Evolutionary conservation across 2,113 vertebrate species (phyloP), one percentile per base, ranked within the genome.

Genomic region (Gallinago media): DNA sequence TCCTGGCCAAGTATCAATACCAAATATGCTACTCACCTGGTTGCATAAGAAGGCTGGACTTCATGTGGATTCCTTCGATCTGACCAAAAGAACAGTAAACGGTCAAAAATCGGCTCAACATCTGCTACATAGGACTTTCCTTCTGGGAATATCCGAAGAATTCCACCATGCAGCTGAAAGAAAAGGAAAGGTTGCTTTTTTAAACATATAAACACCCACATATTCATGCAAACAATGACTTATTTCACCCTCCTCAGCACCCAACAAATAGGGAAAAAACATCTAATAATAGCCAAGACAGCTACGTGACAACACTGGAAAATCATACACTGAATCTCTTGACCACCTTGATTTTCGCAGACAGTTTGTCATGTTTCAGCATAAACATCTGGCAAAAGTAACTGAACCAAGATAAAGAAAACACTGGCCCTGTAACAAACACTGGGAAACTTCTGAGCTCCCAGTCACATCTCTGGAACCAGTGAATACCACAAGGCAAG

Each of bases 41-140:
- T 99, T 34, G 98, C 96, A 77, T 99, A 99, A 65, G 99, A 99
- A 50, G 99, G 99, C 88, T 99, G 99, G 44, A 99, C 99, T 98
- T 99, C 99, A 25, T 99, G 99, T 2, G 99, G 99, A 81, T 99
- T 99, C 93, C 99, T 98, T 61, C 99, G 98, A 94, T 99, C 99
- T 32, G 99, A 99, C 99, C 99, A 99, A 98, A 99, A 99, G 87
- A 99, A 98, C 15, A 99, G 98, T 74, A 99, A 98, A 73, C 99
- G 96, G 95, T 99, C 99, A 96, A 99, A 99, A 93, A 99, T 98
- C 0, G 99, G 99, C 88, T 99, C 98, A 61, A 99, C 98, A 52
- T 99, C 99, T 5, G 98, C 99, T 82, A 99, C 98, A 26, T 98
- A 99, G 3, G 99, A 97, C 71, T 99, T 99, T 31, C 99, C 99